These are phyloP conservation scores for Myotis pilosus DNA, from an alignment of 2,797 vertebrate genomes.

Conservation along the genomic window DNA sequence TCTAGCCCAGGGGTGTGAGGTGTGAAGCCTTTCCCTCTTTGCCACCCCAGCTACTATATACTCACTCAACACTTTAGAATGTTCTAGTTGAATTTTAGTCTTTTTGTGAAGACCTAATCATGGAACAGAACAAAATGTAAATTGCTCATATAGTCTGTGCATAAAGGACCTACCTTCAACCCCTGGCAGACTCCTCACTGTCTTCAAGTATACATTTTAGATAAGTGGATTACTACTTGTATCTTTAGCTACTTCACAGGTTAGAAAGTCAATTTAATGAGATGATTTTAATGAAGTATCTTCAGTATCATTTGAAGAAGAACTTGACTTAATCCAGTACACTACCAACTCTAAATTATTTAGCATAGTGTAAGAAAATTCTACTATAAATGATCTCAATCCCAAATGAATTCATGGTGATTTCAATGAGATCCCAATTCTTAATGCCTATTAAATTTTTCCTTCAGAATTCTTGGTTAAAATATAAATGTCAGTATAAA, in stretches of 20 bases:
- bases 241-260: background rate
- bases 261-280: constrained; percentile 9
- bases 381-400: background rate
- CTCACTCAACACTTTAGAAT: background rate
- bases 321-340: background rate
- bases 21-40: background rate
- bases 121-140: background rate
- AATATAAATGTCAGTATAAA: background rate
- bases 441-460: background rate
- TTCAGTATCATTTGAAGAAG: background rate
- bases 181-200: background rate
- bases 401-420: background rate
- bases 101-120: background rate
- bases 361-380: background rate
- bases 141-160: background rate
- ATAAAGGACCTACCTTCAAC: background rate
- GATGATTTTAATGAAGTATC: constrained; percentile 8
- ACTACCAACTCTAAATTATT: background rate
- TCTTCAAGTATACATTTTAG: background rate
- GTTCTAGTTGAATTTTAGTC: background rate
- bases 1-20: background rate
- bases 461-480: constrained; percentile 24
- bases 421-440: constrained; percentile 1
- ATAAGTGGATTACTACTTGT: background rate
- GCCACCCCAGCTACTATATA: background rate